These are phyloP conservation scores for Cassiopea xamachana DNA, from an alignment of 30 jellyfish, hydroid and myxozoan species.

Conservation along the genomic window DNA sequence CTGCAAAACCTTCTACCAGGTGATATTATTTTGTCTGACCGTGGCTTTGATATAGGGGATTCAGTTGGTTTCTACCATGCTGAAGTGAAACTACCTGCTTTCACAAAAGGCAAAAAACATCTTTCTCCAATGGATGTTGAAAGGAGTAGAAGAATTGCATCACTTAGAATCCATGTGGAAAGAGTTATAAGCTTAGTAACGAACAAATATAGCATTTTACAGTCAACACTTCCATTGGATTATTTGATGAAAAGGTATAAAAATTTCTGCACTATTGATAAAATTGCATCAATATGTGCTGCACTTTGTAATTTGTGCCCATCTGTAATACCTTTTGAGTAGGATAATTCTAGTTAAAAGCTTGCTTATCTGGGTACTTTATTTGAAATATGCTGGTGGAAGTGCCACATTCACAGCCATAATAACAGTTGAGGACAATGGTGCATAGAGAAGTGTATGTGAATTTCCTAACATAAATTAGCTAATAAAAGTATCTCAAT, in stretches of 20 bases:
- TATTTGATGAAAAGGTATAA: slow-evolving; percentile 20
- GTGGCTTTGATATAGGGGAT: slow-evolving; percentile 67
- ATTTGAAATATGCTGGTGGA: too few relatives aligned
- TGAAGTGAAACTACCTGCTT: slow-evolving; percentile 7
- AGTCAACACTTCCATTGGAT: slow-evolving; percentile 41
- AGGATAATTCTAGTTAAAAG: neutral
- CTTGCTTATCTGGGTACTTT: too few relatives aligned
- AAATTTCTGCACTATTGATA: slow-evolving; percentile 25
- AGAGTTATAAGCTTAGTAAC: neutral
- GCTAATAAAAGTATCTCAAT: too few relatives aligned
- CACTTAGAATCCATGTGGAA: slow-evolving; percentile 26
- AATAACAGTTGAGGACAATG: too few relatives aligned
- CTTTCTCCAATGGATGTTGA: slow-evolving; percentile 51
- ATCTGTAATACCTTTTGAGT: slow-evolving; percentile 40
- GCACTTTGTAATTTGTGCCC: slow-evolving; percentile 47
- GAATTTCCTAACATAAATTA: too few relatives aligned
- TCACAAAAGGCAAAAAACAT: slow-evolving; percentile 52
- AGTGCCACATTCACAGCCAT: too few relatives aligned
- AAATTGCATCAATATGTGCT: slow-evolving; percentile 20
- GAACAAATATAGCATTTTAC: slow-evolving; percentile 47
- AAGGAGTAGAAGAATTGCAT: slow-evolving; percentile 53
- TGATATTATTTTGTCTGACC: slow-evolving; percentile 73
- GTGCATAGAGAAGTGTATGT: too few relatives aligned
- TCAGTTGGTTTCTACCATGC: neutral
- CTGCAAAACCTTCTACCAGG: slow-evolving; percentile 40